Evolutionary conservation across 2,113 vertebrate species (phyloP).

Genomic region (Neogobius melanostomus): DNA sequence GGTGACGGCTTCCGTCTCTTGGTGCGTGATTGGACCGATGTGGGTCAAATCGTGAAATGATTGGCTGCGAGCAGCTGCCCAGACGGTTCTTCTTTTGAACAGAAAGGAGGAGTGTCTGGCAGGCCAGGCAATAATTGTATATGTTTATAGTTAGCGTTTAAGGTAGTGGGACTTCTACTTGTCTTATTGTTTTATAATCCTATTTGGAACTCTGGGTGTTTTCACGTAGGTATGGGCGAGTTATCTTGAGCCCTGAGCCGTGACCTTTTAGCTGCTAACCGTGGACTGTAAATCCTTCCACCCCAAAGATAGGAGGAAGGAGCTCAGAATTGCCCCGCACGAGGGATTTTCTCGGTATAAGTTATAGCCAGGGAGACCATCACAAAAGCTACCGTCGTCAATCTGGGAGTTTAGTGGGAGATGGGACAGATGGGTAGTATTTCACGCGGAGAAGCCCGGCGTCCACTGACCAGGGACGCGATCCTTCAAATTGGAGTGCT

Average conservation of each 20-base stretch:
- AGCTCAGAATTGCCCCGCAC: slow-evolving; percentile 20
- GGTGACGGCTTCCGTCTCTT: too few relatives aligned
- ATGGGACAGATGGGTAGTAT: slow-evolving; percentile 38
- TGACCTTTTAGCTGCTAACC: slow-evolving; percentile 54
- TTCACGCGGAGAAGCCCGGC: slow-evolving; percentile 36
- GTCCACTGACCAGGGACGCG: slow-evolving; percentile 27
- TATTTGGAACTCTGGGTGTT: slow-evolving; percentile 25
- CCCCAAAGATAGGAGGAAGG: slow-evolving; percentile 45
- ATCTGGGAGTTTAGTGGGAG: slow-evolving; percentile 60
- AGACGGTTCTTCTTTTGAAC: too few relatives aligned
- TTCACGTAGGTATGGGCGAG: slow-evolving; percentile 11
- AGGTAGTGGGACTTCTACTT: background rate
- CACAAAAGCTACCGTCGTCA: slow-evolving; percentile 37
- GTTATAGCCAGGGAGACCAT: slow-evolving; percentile 56
- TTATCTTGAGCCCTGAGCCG: slow-evolving; percentile 34
- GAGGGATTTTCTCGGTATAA: slow-evolving; percentile 54
- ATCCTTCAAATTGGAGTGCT: slow-evolving; percentile 24
- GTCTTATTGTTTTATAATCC: slow-evolving; percentile 26
- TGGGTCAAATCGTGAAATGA: too few relatives aligned
- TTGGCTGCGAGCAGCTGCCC: too few relatives aligned
- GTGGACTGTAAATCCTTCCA: slow-evolving; percentile 49
- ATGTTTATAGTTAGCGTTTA: background rate
- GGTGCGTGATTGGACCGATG: too few relatives aligned
- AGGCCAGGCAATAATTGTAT: too few relatives aligned
- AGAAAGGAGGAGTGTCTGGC: too few relatives aligned